Evolutionary conservation across 2,113 vertebrate species (phyloP), one percentile per base, ranked within the genome.

Genomic region (Tetrao urogallus): DNA sequence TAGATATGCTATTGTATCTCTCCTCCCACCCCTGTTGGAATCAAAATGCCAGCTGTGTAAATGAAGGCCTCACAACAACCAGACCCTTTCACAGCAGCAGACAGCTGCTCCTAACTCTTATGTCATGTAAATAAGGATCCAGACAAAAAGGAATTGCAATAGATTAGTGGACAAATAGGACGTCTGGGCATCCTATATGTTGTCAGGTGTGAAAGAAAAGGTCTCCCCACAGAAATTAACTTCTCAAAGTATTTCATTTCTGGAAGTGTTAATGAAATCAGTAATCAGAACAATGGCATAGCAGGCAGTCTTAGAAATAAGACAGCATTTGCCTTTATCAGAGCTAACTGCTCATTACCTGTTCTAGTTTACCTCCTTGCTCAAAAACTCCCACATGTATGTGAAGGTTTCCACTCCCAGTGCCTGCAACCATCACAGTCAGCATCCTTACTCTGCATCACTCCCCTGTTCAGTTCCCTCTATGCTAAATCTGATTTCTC

Each of bases 371-470:
- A 25, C 3, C 16, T 90, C 21, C 63, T 52, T 22, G 14, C 38
- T 75, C 81, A 58, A 61, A 61, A 86, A 3, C 13, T 12, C 0
- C 5, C 30, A 18, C 10, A 12, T 3, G n/a, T 10, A 5, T 9
- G 18, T 5, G 18, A 15, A 11, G 20, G 4, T 18, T 24, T 45
- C 8, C 32, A 28, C 13, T 47, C 8, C 27, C 28, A 1, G 57
- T 6, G 11, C 10, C 47, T 64, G 9, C 30, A 25, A 8, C 3
- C 8, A 58, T 17, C 4, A 14, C 7, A 4, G 1, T 6, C 10
- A 15, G 4, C 4, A 1, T 8, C 25, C 10, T 1, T 14, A 6
- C 48, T 7, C 78, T 50, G 21, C 20, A 22, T 10, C 1, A 2
- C 13, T 6, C 30, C 36, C n/a, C 4, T 3, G 1, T 19, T n/a